Conservation (phyloP, 2,888 invertebrate genomes). For the Apamea sordens region DNA sequence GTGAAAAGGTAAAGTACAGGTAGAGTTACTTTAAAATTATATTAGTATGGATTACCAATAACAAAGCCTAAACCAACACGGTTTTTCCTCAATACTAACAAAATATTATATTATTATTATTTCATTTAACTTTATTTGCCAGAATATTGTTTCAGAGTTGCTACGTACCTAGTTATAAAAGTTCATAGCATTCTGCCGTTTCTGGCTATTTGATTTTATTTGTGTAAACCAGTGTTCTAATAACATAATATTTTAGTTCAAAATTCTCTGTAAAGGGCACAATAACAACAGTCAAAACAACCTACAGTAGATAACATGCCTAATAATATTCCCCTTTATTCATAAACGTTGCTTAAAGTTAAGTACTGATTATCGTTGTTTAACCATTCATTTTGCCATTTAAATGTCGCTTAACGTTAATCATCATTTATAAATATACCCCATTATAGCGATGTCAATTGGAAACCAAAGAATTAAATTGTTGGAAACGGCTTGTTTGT, state of each 20-base stretch:
- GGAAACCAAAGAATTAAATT: background rate
- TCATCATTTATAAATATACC: too few species aligned
- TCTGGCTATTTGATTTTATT: background rate
- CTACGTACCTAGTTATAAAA: background rate
- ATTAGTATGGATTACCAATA: background rate
- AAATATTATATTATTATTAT: background rate
- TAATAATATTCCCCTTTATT: background rate
- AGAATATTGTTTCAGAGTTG: background rate
- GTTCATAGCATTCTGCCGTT: background rate
- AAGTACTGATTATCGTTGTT: too few species aligned
- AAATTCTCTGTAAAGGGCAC: conserved; percentile 6
- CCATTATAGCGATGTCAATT: background rate
- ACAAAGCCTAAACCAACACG: background rate
- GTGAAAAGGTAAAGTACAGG: background rate
- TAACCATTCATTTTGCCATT: too few species aligned
- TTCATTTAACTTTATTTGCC: background rate
- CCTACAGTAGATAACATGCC: background rate
- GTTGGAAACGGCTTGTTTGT: background rate
- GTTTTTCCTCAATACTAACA: background rate
- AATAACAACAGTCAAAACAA: background rate
- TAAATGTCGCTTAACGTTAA: too few species aligned
- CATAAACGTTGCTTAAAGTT: too few species aligned
- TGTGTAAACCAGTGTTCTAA: background rate
- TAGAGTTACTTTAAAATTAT: background rate
- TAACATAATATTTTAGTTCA: background rate